A percentile compares a stretch with the other conserved stretches of the same genome.
These are phyloP conservation scores for Erebia palarica DNA, from an alignment of 2,888 invertebrate species.

Conservation along the genomic window DNA sequence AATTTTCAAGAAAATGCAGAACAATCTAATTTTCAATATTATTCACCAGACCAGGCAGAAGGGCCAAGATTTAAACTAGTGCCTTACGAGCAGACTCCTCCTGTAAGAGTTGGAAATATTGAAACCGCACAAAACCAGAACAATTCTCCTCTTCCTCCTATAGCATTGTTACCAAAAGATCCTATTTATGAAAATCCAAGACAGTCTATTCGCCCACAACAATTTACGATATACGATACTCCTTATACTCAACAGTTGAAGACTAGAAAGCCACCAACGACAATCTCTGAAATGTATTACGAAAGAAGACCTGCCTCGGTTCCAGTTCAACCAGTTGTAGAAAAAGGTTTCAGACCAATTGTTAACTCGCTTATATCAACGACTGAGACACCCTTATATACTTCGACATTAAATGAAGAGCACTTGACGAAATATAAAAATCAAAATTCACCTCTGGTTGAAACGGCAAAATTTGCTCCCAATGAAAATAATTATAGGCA, in stretches of 20 bases:
- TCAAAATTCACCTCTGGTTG: constrained; percentile 45
- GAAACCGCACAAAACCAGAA: constrained; percentile 52
- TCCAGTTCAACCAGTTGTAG: constrained; percentile 55
- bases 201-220: constrained; percentile 54
- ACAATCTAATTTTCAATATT: constrained; percentile 62
- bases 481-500: constrained; percentile 49
- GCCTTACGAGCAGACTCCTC: constrained; percentile 79
- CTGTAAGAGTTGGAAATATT: constrained; percentile 55
- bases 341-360: constrained; percentile 72
- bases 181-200: constrained; percentile 62
- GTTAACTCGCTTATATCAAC: constrained; percentile 48
- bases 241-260: constrained; percentile 51
- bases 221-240: constrained; percentile 50
- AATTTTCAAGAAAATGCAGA: constrained; percentile 60
- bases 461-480: constrained; percentile 47
- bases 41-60: constrained; percentile 64
- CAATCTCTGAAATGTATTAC: constrained; percentile 69
- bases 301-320: constrained; percentile 58
- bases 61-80: constrained; percentile 70
- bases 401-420: constrained; percentile 47
- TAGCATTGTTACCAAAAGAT: constrained; percentile 55
- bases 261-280: constrained; percentile 51
- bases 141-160: constrained; percentile 44
- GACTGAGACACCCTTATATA: constrained; percentile 53
- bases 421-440: constrained; percentile 47